phyloP scores from a whole-genome alignment of 2,888 invertebrate genomes.

The Uloborus plumipes region DNA sequence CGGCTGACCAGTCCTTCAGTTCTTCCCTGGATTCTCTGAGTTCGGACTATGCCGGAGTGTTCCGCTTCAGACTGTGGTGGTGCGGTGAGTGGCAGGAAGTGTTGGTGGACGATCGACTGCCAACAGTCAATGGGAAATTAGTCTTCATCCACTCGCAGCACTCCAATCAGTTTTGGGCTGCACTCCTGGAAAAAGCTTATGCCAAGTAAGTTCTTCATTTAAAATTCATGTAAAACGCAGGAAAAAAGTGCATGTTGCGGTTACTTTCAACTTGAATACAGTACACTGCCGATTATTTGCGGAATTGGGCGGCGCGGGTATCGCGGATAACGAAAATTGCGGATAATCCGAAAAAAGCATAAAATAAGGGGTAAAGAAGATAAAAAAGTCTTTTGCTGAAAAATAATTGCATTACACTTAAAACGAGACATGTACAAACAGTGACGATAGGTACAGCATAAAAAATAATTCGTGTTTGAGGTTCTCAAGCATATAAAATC shows the following conservation, averaged over 20 bases:
- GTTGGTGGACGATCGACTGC: slow-evolving; percentile 86
- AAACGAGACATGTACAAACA: too few relatives aligned
- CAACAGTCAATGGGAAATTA: slow-evolving; percentile 87
- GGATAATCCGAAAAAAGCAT: too few relatives aligned
- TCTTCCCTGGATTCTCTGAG: slow-evolving; percentile 9
- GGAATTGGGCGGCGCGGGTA: too few relatives aligned
- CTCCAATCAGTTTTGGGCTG: slow-evolving; percentile 89
- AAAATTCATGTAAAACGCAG: neutral
- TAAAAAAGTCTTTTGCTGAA: too few relatives aligned
- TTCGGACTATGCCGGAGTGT: slow-evolving; percentile 69
- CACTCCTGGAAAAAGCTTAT: slow-evolving; percentile 90
- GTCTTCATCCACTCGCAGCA: slow-evolving; percentile 87
- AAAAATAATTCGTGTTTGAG: too few relatives aligned
- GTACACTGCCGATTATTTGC: too few relatives aligned
- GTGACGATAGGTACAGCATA: too few relatives aligned
- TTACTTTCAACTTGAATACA: too few relatives aligned
- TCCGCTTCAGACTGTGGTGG: slow-evolving; percentile 91
- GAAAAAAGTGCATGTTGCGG: neutral
- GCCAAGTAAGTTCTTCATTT: slow-evolving; percentile 79
- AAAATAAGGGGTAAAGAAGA: too few relatives aligned
- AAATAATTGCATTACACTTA: too few relatives aligned
- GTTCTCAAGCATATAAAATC: too few relatives aligned
- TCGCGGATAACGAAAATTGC: too few relatives aligned
- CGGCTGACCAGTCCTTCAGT: slow-evolving; percentile 85
- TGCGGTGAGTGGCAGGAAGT: slow-evolving; percentile 93